Base-by-base conservation (phyloP, 1,140 invertebrate species). In the Bombus consobrinus region DNA sequence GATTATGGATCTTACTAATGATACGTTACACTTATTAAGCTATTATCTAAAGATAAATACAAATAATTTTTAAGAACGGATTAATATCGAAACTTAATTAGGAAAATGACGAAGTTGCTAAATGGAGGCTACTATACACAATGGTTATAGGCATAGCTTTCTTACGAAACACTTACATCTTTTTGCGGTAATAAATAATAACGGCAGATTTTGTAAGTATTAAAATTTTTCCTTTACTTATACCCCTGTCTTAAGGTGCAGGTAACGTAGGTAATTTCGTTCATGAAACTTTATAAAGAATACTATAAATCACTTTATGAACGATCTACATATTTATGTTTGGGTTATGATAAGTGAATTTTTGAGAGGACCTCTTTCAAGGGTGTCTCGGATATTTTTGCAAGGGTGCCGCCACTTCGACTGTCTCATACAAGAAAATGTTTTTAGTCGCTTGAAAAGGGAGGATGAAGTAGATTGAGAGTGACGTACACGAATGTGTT, bases 401-500 rank as follows among this genome's bases (percentile, higher is more conserved):
- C 39, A 72, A 53, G 78, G 78, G 34, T 41, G 32, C n/a, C 47
- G 53, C 22, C 43, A 37, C 59, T 39, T 53, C 32, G 53, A 37
- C 57, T 81, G 78, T 57, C 66, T 76, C 73, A 57, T 76, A 74
- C 75, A 43, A 62, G 78, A 69, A 84, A 89, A 87, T 78, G 84
- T 88, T 89, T 83, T 81, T 77, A 75, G 84, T 34, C 73, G 57
- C 28, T 82, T 69, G 79, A 71, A 78, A 85, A 81, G 76, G 81
- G 77, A 73, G 71, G 57, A 80, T 37, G 76, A 88, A 79, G 82
- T 76, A 74, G 85, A 91, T 88, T 79, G 83, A 83, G 81, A 91
- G 87, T 85, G 89, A 91, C 78, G 83, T 89, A 75, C 62, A 74
- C 85, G 81, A 86, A 75, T 71, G 81, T 90, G 82, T 89, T 89